Conservation (phyloP, 2,888 invertebrate genomes). For the Campopleginae sp. region DNA sequence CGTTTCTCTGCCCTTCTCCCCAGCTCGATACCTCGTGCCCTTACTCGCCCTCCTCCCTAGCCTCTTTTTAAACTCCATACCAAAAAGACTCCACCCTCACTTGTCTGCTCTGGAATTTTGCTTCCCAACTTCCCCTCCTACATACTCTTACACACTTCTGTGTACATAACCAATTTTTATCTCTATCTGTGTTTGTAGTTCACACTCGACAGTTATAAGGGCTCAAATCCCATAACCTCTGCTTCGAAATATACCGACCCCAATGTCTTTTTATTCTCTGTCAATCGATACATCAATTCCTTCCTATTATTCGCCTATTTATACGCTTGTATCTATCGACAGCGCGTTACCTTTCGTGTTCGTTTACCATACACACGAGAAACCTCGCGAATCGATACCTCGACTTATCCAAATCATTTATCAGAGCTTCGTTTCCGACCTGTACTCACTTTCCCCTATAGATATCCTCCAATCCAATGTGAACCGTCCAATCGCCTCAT, state of each 20-base stretch:
- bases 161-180: not conserved
- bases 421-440: not conserved
- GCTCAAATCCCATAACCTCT: constrained; percentile 10
- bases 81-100: not conserved
- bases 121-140: constrained; percentile 5
- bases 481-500: not conserved
- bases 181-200: not conserved
- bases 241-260: too few species aligned
- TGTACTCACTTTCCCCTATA: not conserved
- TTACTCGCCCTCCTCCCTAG: not conserved
- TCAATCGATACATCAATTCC: constrained; percentile 2
- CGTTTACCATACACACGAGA: not conserved
- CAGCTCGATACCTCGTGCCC: constrained; percentile 23
- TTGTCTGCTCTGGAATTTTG: constrained; percentile 29
- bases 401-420: not conserved
- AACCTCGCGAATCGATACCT: not conserved
- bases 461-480: not conserved
- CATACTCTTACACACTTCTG: not conserved
- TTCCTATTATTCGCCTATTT: not conserved
- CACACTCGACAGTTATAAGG: not conserved
- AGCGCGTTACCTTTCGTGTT: not conserved
- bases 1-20: constrained; percentile 60
- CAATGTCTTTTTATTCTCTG: not conserved
- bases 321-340: not conserved
- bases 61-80: not conserved